phyloP scores from a whole-genome alignment of 2,888 invertebrate species.

The Eristalinus aeneus region DNA sequence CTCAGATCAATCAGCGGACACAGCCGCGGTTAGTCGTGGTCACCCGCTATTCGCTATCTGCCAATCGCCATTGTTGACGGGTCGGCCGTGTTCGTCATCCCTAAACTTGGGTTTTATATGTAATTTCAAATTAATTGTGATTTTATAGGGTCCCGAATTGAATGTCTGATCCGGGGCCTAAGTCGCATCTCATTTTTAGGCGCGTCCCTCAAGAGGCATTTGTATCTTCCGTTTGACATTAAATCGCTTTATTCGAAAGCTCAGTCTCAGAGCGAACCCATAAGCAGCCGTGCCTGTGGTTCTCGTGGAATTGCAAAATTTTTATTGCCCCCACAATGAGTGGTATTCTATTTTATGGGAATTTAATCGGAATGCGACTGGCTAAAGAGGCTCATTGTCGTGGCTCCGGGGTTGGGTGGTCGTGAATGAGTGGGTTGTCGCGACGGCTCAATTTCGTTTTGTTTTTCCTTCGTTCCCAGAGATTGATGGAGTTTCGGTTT shows the following conservation, averaged over 20 bases:
- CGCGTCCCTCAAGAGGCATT: background rate
- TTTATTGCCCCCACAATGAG: background rate
- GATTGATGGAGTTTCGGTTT: slow-evolving; percentile 15
- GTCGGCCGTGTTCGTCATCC: background rate
- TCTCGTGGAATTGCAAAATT: background rate
- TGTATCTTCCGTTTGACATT: background rate
- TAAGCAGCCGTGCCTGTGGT: background rate
- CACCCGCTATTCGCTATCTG: background rate
- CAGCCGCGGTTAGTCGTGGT: background rate
- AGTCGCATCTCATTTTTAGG: background rate
- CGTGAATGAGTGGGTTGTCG: background rate
- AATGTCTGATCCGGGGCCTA: background rate
- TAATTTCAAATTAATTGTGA: background rate
- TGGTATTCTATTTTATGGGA: slow-evolving; percentile 4
- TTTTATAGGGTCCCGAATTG: background rate
- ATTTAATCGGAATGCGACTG: slow-evolving; percentile 8
- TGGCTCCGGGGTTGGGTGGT: background rate
- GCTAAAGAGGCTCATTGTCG: background rate
- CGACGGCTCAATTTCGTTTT: background rate
- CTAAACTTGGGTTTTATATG: background rate
- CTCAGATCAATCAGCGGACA: background rate
- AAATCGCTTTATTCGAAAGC: background rate
- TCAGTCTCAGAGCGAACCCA: background rate
- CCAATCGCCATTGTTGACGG: background rate
- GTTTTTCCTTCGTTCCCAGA: background rate